phyloP scores from a whole-genome alignment of 2,888 invertebrate species.

The Apamea monoglypha region DNA sequence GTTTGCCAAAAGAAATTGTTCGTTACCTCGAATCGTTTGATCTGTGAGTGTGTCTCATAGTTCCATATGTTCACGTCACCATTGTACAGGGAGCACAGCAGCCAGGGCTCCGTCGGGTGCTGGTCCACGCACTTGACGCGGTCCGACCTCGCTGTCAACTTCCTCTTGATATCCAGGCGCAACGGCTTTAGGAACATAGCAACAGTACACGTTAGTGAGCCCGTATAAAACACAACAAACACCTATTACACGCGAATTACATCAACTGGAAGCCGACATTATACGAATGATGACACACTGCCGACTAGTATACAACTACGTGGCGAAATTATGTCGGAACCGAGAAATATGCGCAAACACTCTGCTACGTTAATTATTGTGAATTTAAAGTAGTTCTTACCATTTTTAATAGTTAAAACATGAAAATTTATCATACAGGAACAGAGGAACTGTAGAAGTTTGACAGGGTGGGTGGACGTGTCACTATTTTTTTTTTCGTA shows the following conservation, averaged over 20 bases:
- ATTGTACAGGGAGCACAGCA: constrained; percentile 99
- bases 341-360: constrained; percentile 43
- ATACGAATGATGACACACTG: constrained; percentile 79
- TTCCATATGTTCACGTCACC: constrained; percentile 99
- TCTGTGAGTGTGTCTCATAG: constrained; percentile 97
- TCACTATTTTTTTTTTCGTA: constrained; percentile 81
- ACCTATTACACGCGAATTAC: constrained; percentile 70
- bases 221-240: constrained; percentile 62
- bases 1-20: neutral
- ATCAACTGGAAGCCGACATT: constrained; percentile 79
- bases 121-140: constrained; percentile 99
- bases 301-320: constrained; percentile 74
- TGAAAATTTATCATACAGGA: constrained; percentile 82
- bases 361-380: constrained; percentile 51
- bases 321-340: constrained; percentile 67
- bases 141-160: constrained; percentile 99
- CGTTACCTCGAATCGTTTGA: constrained; percentile 94
- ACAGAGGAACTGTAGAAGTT: constrained; percentile 79
- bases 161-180: constrained; percentile 99
- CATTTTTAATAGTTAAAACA: constrained; percentile 87
- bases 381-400: constrained; percentile 77
- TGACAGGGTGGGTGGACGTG: constrained; percentile 88
- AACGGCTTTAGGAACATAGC: constrained; percentile 93
- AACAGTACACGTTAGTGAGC: constrained; percentile 64
- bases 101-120: constrained; percentile 99